Evolutionary conservation across 1,140 invertebrate species (phyloP).

Genomic region (Ceratina japonica): DNA sequence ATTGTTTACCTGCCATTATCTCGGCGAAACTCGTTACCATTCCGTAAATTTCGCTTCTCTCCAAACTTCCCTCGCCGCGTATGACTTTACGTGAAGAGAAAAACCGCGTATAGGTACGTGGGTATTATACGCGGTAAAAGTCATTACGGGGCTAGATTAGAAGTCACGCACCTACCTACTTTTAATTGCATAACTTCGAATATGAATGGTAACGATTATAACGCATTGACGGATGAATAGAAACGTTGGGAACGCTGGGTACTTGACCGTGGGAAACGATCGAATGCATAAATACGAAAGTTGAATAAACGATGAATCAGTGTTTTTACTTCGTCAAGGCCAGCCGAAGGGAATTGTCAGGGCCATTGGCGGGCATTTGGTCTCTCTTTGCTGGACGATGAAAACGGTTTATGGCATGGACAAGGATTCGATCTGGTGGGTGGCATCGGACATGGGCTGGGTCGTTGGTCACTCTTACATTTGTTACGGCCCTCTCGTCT

Average conservation of each 20-base stretch:
- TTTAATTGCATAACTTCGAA: neutral
- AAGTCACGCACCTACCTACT: neutral
- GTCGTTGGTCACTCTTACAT: slow-evolving; percentile 97
- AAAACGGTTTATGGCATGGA: slow-evolving; percentile 89
- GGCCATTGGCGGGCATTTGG: slow-evolving; percentile 92
- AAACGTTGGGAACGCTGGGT: neutral
- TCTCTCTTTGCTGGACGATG: slow-evolving; percentile 91
- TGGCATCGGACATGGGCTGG: slow-evolving; percentile 94
- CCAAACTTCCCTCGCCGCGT: neutral
- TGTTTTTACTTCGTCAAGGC: slow-evolving; percentile 74
- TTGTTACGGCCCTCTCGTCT: slow-evolving; percentile 92
- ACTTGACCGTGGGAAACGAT: too few species aligned
- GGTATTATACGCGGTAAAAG: neutral
- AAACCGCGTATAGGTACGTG: neutral
- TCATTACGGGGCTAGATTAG: neutral
- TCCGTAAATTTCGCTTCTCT: too few species aligned
- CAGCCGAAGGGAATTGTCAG: slow-evolving; percentile 91
- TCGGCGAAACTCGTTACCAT: too few species aligned
- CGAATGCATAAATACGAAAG: too few species aligned
- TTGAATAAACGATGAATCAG: too few species aligned
- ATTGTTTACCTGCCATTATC: too few species aligned
- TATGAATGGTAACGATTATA: neutral
- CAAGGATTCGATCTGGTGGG: slow-evolving; percentile 93
- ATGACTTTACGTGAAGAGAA: neutral
- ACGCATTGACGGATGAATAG: neutral